These are phyloP conservation scores for Mus spicilegus DNA, from an alignment of 2,113 vertebrate species.

Conservation along the genomic window DNA sequence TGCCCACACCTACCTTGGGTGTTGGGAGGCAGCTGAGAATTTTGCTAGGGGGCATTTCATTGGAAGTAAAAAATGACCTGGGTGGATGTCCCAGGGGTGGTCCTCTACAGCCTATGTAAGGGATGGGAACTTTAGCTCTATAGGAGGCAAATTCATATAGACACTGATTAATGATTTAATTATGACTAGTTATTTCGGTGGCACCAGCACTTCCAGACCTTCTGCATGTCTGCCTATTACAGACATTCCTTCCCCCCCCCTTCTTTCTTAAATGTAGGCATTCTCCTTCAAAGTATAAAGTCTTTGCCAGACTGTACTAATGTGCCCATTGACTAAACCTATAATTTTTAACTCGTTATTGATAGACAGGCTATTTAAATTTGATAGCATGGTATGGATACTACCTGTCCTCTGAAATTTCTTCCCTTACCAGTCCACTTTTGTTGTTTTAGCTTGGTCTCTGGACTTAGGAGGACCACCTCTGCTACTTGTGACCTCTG, in stretches of 20 bases:
- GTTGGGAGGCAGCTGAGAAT: constrained; percentile 6
- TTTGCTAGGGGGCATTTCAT: constrained; percentile 19
- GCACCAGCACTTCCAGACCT: neutral
- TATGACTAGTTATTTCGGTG: constrained; percentile 38
- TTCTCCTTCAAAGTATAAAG: constrained; percentile 49
- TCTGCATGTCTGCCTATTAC: neutral
- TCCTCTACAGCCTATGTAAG: neutral
- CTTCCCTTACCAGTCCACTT: neutral
- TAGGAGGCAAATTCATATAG: neutral
- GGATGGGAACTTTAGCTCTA: neutral
- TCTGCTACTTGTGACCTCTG: constrained; percentile 12
- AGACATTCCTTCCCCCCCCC: neutral
- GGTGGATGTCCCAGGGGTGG: neutral
- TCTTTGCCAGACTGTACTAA: constrained; percentile 13
- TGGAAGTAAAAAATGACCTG: constrained; percentile 42
- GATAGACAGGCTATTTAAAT: constrained; percentile 11
- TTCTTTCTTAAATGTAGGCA: neutral
- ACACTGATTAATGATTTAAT: neutral
- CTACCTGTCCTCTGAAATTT: neutral
- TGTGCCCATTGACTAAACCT: neutral
- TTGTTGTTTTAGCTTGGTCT: neutral
- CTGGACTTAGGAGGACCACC: neutral
- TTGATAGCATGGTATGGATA: neutral
- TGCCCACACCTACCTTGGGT: neutral
- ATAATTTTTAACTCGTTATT: neutral